Percentiles rank a stretch among this genome's conserved stretches.
phyloP scores from a whole-genome alignment of 2,113 vertebrate species.

The pig (Sus scrofa) region DNA sequence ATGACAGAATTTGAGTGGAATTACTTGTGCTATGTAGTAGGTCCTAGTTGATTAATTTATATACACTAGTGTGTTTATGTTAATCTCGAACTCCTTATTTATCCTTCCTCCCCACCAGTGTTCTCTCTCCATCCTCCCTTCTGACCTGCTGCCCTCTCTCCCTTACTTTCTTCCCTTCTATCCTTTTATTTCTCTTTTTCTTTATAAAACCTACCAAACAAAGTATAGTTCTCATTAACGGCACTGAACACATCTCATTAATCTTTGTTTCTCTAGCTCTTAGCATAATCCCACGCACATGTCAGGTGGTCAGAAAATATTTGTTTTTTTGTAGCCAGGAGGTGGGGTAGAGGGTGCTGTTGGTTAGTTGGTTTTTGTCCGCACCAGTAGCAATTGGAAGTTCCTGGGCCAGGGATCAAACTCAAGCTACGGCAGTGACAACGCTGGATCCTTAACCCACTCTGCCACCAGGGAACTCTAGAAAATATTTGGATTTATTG shows the following conservation, averaged over 20 bases:
- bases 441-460: too few relatives aligned
- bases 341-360: too few relatives aligned
- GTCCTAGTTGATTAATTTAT: too few relatives aligned
- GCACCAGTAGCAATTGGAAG: too few relatives aligned
- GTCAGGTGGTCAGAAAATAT: not conserved
- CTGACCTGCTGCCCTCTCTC: not conserved
- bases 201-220: not conserved
- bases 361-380: too few relatives aligned
- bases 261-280: not conserved
- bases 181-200: constrained; percentile 15
- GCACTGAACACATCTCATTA: not conserved
- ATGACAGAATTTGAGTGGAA: too few relatives aligned
- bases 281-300: not conserved
- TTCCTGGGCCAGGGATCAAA: too few relatives aligned
- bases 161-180: not conserved
- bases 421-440: too few relatives aligned
- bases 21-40: too few relatives aligned
- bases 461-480: not conserved
- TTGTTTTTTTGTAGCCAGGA: not conserved
- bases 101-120: too few relatives aligned
- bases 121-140: not conserved
- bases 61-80: too few relatives aligned
- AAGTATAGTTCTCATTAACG: not conserved
- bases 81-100: too few relatives aligned
- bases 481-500: constrained; percentile 6